Base-by-base conservation (phyloP, 1,140 invertebrate genomes). In the Papilio polyxenes region DNA sequence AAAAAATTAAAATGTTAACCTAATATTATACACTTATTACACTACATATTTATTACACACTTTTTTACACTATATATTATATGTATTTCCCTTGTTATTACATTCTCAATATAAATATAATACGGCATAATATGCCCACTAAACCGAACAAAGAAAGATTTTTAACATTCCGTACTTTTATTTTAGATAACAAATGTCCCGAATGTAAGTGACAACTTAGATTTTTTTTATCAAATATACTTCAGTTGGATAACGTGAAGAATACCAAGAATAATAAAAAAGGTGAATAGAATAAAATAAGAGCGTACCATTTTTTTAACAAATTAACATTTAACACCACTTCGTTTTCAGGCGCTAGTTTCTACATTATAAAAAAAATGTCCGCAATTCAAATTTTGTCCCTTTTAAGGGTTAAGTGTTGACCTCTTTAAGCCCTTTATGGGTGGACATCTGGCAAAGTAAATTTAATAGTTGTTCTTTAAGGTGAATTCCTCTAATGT, bases 161-260 rank as follows among this genome's bases (percentile, higher is more conserved):
- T 72, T 40, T 72, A 17, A 37, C 65, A 4, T 72, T 15, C 37
- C 15, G 31, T 72, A 37, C 37, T 15, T 72, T 72, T 72, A 31
- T 72, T 40, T 72, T 8, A 72, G 31, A 11, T 72, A 37, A 69
- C 23, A 69, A 72, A 72, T 72, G 31, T 72, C 65, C 65, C 31
- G 13, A 37, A 13, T 72, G 62, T 31, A 23, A 65, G 62, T 62
- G n/a, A 62, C 8, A 62, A 20, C 8, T 23, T 62, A 20, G 23
- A 31, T 11, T 31, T 2, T 65, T 23, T 65, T 31, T 62, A 20
- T 31, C 20, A 65, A 65, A 65, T 8, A n/a, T 10, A 31, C 20
- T 10, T 31, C 10, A 65, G 20, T 10, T 2, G 40, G 3, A 44
- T 31, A 53, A 17, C 11, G 1, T 53, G 4, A 53, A 13, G 10